Conservation (phyloP, 2,113 vertebrate species). For the Nannobrachium achirus region DNA sequence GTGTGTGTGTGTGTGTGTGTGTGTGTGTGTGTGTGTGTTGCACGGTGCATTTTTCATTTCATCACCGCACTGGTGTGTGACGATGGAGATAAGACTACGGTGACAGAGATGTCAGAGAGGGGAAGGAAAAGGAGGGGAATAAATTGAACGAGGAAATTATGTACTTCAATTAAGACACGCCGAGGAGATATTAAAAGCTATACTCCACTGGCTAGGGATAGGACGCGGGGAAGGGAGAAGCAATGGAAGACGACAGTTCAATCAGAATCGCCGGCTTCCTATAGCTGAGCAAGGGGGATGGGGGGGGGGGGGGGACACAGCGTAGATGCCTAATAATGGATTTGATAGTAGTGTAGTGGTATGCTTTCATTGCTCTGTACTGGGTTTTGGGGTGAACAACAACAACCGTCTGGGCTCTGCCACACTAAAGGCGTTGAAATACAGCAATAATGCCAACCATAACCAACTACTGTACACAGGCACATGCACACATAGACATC, state of each 20-base stretch:
- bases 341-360: slow-evolving; percentile 54
- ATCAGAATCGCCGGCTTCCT: slow-evolving; percentile 57
- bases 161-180: slow-evolving; percentile 76
- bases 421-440: slow-evolving; percentile 45
- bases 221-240: slow-evolving; percentile 47
- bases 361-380: slow-evolving; percentile 33
- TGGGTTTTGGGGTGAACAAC: neutral
- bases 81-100: slow-evolving; percentile 68
- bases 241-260: slow-evolving; percentile 71
- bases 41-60: slow-evolving; percentile 58
- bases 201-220: slow-evolving; percentile 67
- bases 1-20: slow-evolving; percentile 5
- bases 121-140: slow-evolving; percentile 16
- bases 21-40: neutral
- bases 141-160: slow-evolving; percentile 77
- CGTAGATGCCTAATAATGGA: slow-evolving; percentile 60
- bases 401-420: no score
- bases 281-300: slow-evolving; percentile 4
- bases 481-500: no score
- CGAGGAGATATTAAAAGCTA: slow-evolving; percentile 73
- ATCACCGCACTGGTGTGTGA: slow-evolving; percentile 72
- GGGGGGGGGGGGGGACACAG: slow-evolving; percentile 30
- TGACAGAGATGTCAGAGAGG: slow-evolving; percentile 69
- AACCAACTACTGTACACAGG: neutral
- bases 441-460: slow-evolving; percentile 3